Base-by-base conservation (phyloP, 2,113 vertebrate species). In the Ciconia stormi region DNA sequence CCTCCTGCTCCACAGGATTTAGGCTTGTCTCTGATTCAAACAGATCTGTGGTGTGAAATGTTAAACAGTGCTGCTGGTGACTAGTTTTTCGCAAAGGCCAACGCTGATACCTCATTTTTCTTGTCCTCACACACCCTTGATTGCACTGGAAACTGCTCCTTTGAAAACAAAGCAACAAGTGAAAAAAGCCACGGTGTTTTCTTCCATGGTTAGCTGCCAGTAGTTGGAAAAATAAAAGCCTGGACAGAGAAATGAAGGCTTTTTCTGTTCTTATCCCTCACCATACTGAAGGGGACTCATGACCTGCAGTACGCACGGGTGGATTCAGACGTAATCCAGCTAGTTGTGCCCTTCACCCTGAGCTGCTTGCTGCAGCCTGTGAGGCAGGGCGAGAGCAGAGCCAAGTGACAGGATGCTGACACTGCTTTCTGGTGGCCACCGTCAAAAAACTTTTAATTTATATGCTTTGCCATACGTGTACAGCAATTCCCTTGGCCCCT, bases 371-470 rank as follows among this genome's bases (percentile, higher is more conserved):
- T 73, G 65, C 25, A 88, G 59, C 21, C 55, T 55, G 52, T 34
- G 38, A 67, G 63, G 52, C 53, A 20, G 16, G 73, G 18, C 36
- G 34, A 96, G 55, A 82, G 49, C 58, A 82, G 42, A 93, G 87
- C 84, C 67, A 65, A 90, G 62, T 15, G 62, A 80, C 53, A 77
- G 63, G 67, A 82, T 36, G n/a, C 78, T 90, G 93, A 87, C 84
- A 50, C 25, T 36, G 59, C 36, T 85, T 92, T 82, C 84, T 93
- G 79, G 67, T 80, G 74, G 30, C 59, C 67, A 88, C 50, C 7
- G 7, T 90, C 87, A 93, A 93, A 97, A 97, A 49, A 0, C 30
- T 38, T 87, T 91, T 92, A 90, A 96, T 96, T 95, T 93, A 94
- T 96, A 63, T 38, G 58, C 84, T 91, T 96, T 66, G 32, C 85